A percentile compares a stretch with the other conserved stretches of the same genome.
Conservation (phyloP, 1,140 invertebrate genomes). For the Phortica variegata region DNA sequence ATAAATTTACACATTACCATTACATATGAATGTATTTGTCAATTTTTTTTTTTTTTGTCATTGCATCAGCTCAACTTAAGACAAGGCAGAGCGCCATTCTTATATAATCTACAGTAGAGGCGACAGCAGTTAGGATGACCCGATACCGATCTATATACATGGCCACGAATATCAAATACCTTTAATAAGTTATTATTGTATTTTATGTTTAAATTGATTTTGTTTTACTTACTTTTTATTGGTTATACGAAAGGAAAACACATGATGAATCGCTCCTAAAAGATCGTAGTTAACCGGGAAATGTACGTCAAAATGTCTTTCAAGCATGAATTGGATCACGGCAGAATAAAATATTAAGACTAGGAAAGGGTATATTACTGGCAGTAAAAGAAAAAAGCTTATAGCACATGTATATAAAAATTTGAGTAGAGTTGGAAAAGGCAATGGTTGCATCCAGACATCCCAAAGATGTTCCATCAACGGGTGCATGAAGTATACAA, state of each 20-base stretch:
- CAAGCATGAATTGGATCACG: conserved; percentile 25
- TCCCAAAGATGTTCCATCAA: conserved; percentile 28
- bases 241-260: conserved; percentile 30
- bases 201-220: too few relatives aligned
- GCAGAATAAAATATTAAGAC: conserved; percentile 28
- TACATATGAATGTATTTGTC: too few relatives aligned
- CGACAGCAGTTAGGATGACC: conserved; percentile 34
- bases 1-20: too few relatives aligned
- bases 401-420: conserved; percentile 22
- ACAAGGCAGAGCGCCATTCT: conserved; percentile 34
- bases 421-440: conserved; percentile 37
- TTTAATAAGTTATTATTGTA: conserved; percentile 32
- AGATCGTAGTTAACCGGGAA: conserved; percentile 19
- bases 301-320: conserved; percentile 14
- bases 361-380: conserved; percentile 26
- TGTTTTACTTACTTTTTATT: too few relatives aligned
- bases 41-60: too few relatives aligned
- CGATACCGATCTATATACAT: conserved; percentile 42
- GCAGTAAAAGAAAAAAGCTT: conserved; percentile 32
- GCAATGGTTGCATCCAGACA: conserved; percentile 36
- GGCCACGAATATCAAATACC: conserved; percentile 27
- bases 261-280: conserved; percentile 6
- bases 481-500: conserved; percentile 41
- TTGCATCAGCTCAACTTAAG: conserved; percentile 23
- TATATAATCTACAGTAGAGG: conserved; percentile 37